Conservation (phyloP, 2,888 invertebrate species). For the Metallyticus violacea region DNA sequence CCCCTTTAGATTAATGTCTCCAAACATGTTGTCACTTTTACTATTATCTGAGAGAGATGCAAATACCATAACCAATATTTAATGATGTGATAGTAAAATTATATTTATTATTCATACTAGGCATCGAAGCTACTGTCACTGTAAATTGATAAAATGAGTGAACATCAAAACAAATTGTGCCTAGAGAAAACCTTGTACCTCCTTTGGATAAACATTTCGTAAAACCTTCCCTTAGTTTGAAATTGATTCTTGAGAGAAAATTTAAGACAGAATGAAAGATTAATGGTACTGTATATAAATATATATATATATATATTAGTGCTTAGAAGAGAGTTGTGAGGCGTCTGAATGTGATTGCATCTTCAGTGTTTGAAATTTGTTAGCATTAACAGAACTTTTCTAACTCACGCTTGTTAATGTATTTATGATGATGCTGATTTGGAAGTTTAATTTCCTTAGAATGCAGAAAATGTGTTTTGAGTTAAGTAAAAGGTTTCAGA, state of each 20-base stretch:
- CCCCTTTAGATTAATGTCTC: background rate
- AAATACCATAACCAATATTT: background rate
- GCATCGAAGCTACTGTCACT: slow-evolving; percentile 7
- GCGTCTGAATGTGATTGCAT: background rate
- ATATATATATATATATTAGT: too few relatives aligned
- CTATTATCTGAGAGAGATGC: background rate
- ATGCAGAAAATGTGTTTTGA: background rate
- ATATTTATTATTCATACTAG: background rate
- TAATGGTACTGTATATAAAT: background rate
- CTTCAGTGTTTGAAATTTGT: background rate
- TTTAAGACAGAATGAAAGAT: background rate
- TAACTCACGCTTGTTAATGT: background rate
- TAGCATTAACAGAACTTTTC: background rate
- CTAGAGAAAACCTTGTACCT: slow-evolving; percentile 14
- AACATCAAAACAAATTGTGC: slow-evolving; percentile 19
- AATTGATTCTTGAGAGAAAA: background rate
- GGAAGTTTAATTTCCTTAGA: background rate
- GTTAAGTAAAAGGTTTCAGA: background rate
- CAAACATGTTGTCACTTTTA: background rate
- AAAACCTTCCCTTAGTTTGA: background rate
- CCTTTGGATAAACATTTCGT: background rate
- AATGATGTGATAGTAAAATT: background rate
- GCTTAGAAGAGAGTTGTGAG: background rate
- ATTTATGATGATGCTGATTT: background rate
- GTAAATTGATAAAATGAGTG: background rate